These are phyloP conservation scores for Proterorhinus semilunaris DNA, from an alignment of 2,113 vertebrate genomes.

Conservation along the genomic window DNA sequence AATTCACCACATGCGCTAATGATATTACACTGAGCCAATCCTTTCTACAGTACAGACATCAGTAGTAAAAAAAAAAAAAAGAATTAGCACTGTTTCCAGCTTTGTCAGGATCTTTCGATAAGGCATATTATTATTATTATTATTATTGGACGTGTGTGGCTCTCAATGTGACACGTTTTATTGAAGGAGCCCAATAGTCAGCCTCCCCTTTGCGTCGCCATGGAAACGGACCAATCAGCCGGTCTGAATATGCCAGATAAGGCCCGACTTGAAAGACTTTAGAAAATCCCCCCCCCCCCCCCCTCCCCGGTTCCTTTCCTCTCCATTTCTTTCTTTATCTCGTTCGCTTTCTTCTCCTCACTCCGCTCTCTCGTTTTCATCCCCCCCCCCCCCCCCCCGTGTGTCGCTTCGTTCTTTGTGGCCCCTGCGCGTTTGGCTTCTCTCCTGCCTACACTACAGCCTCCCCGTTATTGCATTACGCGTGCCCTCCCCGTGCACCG, in stretches of 20 bases:
- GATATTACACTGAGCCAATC: too few species aligned
- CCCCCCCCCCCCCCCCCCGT: too few species aligned
- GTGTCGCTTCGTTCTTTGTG: conserved; percentile 19
- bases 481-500: neutral
- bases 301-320: conserved; percentile 3
- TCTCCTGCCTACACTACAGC: conserved; percentile 2
- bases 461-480: conserved; percentile 16
- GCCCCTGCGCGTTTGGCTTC: conserved; percentile 12
- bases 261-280: conserved; percentile 48
- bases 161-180: conserved; percentile 18
- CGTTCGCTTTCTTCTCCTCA: conserved; percentile 22
- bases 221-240: conserved; percentile 53
- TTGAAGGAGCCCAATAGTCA: conserved; percentile 34
- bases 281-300: conserved; percentile 46
- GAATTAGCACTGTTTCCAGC: neutral
- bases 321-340: conserved; percentile 23
- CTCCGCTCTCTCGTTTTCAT: conserved; percentile 12
- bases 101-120: conserved; percentile 12
- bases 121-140: conserved; percentile 8
- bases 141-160: neutral
- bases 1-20: too few species aligned
- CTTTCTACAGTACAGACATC: neutral
- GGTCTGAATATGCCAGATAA: conserved; percentile 52
- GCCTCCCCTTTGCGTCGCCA: conserved; percentile 36
- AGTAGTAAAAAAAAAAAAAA: neutral